A percentile compares a stretch with the other conserved stretches of the same genome.
Evolutionary conservation across 2,113 vertebrate genomes (phyloP).

Genomic region (Scatophagus argus): DNA sequence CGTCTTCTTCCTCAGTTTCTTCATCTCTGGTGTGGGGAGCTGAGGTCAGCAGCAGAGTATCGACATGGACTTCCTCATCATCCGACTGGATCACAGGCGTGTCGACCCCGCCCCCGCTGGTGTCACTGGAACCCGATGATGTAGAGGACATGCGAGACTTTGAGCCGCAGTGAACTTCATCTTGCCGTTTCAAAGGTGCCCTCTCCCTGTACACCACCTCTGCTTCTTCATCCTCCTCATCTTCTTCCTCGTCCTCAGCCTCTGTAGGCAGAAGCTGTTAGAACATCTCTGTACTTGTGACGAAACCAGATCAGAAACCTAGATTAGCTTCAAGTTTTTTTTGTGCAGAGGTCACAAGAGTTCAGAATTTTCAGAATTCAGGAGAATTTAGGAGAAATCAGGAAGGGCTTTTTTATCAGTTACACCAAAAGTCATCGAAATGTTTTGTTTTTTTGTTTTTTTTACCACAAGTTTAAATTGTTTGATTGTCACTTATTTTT

Average conservation of each 20-base stretch:
- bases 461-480: too few species aligned
- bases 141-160: slow-evolving; percentile 89
- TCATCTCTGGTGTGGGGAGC: slow-evolving; percentile 69
- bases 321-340: not conserved
- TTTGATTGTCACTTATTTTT: not conserved
- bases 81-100: slow-evolving; percentile 92
- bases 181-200: slow-evolving; percentile 77
- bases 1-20: slow-evolving; percentile 78
- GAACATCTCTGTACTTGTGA: not conserved
- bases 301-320: not conserved
- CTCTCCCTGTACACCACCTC: slow-evolving; percentile 81
- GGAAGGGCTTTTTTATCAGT: too few species aligned
- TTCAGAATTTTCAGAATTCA: too few species aligned
- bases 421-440: too few species aligned
- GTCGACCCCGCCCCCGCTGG: slow-evolving; percentile 85
- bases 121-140: slow-evolving; percentile 87
- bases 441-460: too few species aligned
- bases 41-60: slow-evolving; percentile 81
- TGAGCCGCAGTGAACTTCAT: slow-evolving; percentile 62
- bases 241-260: slow-evolving; percentile 65
- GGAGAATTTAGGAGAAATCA: too few species aligned
- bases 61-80: slow-evolving; percentile 88
- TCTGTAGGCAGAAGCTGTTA: slow-evolving; percentile 49
- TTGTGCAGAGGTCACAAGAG: too few species aligned
- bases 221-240: slow-evolving; percentile 69